Conservation (phyloP, 2,797 vertebrate species). For the Rhabdomys pumilio region DNA sequence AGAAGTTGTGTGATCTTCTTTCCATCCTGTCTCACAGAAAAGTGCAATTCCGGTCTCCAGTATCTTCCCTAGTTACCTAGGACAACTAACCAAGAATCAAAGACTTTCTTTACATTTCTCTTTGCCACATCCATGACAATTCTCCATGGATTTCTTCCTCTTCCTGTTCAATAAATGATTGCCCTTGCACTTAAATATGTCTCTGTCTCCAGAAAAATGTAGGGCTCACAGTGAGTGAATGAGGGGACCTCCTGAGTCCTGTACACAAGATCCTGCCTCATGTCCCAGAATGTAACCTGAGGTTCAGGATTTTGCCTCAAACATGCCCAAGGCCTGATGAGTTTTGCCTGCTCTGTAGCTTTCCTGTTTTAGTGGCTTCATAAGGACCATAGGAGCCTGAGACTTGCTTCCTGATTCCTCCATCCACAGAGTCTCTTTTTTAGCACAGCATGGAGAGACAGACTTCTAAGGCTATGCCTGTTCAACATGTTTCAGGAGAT, state of each 20-base stretch:
- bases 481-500: not conserved
- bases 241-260: not conserved
- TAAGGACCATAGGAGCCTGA: not conserved
- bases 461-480: not conserved
- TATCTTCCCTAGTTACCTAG: not conserved
- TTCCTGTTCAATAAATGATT: slow-evolving; percentile 64
- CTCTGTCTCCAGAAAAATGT: not conserved
- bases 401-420: not conserved
- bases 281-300: not conserved
- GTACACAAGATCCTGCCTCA: not conserved
- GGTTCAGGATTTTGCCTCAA: not conserved
- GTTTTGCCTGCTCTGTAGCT: not conserved
- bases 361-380: not conserved
- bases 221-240: no score
- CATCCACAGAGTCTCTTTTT: not conserved
- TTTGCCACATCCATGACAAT: not conserved
- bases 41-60: not conserved
- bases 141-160: not conserved
- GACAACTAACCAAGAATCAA: not conserved
- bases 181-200: not conserved
- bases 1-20: not conserved
- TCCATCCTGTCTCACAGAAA: not conserved
- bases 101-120: not conserved
- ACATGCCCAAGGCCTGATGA: accelerated
- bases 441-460: not conserved